Conservation (phyloP, 2,797 vertebrate genomes). For the Argentina silus region DNA sequence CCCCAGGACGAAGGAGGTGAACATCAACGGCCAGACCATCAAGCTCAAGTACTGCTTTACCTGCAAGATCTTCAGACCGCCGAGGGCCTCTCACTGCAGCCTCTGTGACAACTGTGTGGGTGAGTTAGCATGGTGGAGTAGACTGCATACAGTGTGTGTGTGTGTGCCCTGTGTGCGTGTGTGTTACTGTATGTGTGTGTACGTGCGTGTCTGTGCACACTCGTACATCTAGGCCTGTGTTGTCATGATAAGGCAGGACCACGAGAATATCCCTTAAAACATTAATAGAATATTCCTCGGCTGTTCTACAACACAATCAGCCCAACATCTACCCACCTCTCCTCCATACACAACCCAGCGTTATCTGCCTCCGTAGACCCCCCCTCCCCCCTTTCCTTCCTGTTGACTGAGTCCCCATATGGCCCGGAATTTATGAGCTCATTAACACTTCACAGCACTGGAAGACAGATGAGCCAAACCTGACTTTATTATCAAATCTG, state of each 20-base stretch:
- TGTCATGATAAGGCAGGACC: too few species aligned
- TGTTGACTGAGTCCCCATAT: not conserved
- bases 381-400: not conserved
- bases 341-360: not conserved
- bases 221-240: not conserved
- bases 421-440: not conserved
- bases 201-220: not conserved
- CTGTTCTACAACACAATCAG: too few species aligned
- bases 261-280: not conserved
- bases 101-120: conserved; percentile 99
- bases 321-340: too few species aligned
- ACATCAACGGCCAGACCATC: conserved; percentile 96
- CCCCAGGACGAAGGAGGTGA: conserved; percentile 95
- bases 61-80: conserved; percentile 98
- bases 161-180: not conserved
- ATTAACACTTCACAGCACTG: not conserved
- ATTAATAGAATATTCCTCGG: too few species aligned
- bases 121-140: conserved; percentile 76
- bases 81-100: conserved; percentile 97
- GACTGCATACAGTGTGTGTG: conserved; percentile 44
- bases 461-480: not conserved
- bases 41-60: conserved; percentile 99
- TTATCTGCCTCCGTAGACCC: not conserved
- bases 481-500: not conserved
- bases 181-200: conserved; percentile 39